Conservation (phyloP, 2,888 invertebrate genomes). For the Magallana nippona region DNA sequence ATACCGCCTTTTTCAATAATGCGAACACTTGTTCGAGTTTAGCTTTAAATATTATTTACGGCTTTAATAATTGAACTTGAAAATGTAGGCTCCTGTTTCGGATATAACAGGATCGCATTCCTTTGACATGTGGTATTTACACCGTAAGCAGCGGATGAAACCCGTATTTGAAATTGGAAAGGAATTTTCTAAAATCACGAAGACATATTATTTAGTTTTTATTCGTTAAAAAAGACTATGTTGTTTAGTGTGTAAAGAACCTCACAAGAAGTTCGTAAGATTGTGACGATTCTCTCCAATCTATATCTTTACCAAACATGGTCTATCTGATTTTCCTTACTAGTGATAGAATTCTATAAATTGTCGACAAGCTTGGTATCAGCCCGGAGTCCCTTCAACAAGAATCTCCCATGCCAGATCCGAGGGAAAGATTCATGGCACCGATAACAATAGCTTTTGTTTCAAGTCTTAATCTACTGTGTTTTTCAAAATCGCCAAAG, state of each 20-base stretch:
- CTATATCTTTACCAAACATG: not conserved
- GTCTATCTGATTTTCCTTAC: slow-evolving; percentile 20
- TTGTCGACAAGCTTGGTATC: slow-evolving; percentile 13
- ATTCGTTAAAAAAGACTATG: not conserved
- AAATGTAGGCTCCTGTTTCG: slow-evolving; percentile 33
- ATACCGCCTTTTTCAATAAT: slow-evolving; percentile 23
- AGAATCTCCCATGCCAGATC: not conserved
- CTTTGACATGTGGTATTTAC: slow-evolving; percentile 28
- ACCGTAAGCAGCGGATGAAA: not conserved
- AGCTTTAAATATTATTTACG: slow-evolving; percentile 28
- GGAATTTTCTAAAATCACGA: not conserved
- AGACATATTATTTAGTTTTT: not conserved
- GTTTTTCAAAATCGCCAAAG: slow-evolving; percentile 21
- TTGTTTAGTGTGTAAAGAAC: not conserved
- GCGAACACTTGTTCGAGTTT: slow-evolving; percentile 22
- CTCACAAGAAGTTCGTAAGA: not conserved
- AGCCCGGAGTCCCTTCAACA: not conserved
- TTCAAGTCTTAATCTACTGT: not conserved
- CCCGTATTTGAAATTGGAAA: not conserved
- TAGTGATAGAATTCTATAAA: slow-evolving; percentile 10
- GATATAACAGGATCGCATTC: slow-evolving; percentile 16
- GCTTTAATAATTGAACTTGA: slow-evolving; percentile 38
- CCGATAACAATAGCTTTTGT: slow-evolving; percentile 11
- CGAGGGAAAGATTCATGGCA: not conserved
- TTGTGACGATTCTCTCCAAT: not conserved